Conservation (phyloP, 1,140 invertebrate species). For the Nasonia giraulti region DNA sequence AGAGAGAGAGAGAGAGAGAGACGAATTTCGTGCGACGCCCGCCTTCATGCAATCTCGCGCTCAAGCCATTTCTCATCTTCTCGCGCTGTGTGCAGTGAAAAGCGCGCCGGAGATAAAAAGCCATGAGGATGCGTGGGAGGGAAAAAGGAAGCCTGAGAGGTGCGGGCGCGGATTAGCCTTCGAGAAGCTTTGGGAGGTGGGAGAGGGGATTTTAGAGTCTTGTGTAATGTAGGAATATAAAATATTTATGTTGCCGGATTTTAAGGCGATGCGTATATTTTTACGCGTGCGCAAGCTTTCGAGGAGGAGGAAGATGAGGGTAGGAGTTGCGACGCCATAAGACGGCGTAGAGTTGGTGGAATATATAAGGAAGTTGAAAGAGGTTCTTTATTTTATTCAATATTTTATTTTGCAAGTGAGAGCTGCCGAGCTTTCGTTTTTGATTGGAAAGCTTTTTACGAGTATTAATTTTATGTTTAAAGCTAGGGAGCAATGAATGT, state of each 20-base stretch:
- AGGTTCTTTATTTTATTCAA: not conserved
- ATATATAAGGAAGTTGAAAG: not conserved
- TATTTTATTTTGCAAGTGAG: not conserved
- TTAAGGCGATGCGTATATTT: not conserved
- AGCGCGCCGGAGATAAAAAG: conserved; percentile 6
- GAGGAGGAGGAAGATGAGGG: not conserved
- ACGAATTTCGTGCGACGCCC: not conserved
- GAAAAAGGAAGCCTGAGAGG: not conserved
- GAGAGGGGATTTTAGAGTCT: not conserved
- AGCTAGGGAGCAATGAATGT: too few relatives aligned
- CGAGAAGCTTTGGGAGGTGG: not conserved
- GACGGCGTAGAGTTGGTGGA: not conserved
- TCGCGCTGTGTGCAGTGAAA: not conserved
- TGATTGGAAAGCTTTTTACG: not conserved
- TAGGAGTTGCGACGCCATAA: not conserved
- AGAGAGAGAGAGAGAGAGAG: too few relatives aligned
- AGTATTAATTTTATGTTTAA: too few relatives aligned
- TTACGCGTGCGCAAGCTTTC: not conserved
- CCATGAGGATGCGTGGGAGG: not conserved
- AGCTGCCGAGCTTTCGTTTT: not conserved
- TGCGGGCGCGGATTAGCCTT: not conserved
- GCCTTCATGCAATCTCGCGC: not conserved
- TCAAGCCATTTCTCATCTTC: conserved; percentile 10
- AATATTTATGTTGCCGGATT: not conserved
- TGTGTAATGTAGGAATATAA: not conserved